Evolutionary conservation across 2,888 invertebrate species (phyloP).

Genomic region (Acanthoscelides obtectus): DNA sequence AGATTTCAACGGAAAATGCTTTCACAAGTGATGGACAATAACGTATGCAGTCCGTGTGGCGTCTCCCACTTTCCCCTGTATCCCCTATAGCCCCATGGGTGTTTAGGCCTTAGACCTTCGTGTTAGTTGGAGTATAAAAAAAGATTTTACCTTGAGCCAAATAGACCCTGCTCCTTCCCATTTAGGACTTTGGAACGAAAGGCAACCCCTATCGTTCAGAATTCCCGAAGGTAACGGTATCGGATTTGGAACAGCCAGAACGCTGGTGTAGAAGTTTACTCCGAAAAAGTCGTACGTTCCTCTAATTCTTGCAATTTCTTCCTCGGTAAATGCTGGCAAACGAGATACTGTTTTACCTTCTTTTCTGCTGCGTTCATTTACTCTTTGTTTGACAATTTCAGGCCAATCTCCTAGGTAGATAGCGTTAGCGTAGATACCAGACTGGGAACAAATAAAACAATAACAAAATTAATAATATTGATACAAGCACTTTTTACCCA

Average conservation of each 20-base stretch:
- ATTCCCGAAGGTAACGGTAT: neutral
- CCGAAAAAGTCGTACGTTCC: constrained; percentile 66
- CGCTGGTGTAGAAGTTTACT: constrained; percentile 57
- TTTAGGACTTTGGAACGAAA: neutral
- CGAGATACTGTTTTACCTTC: constrained; percentile 58
- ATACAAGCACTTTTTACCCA: no score
- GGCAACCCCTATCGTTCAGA: neutral
- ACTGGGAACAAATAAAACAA: constrained; percentile 11
- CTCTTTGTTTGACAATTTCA: constrained; percentile 54
- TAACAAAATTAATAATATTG: no score
- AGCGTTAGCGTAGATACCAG: constrained; percentile 46
- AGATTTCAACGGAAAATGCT: no score
- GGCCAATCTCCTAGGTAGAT: constrained; percentile 66
- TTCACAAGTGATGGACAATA: no score
- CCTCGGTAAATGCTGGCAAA: constrained; percentile 55
- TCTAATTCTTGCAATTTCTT: constrained; percentile 56
- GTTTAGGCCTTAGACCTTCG: no score
- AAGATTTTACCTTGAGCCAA: neutral
- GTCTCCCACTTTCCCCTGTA: no score
- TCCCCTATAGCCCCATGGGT: no score
- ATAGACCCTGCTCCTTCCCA: neutral
- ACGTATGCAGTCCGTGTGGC: no score
- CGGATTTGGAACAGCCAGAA: constrained; percentile 34
- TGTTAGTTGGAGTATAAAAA: no score
- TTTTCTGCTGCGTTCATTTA: constrained; percentile 54